These are phyloP conservation scores for Scaeva pyrastri DNA, from an alignment of 2,888 invertebrate species.

Conservation along the genomic window DNA sequence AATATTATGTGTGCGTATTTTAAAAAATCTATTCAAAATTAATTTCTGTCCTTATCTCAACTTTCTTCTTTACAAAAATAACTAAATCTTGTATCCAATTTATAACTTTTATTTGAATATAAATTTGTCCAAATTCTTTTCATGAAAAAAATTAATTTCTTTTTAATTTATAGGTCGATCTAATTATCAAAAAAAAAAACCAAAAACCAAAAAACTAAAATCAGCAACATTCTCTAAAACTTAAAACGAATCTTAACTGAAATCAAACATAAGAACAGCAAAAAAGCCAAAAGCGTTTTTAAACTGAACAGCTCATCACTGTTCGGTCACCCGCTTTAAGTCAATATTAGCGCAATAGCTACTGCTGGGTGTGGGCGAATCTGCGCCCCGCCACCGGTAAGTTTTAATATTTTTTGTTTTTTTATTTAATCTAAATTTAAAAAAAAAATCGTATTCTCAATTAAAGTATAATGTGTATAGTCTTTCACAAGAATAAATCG, in stretches of 20 bases:
- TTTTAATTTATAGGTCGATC: conserved; percentile 17
- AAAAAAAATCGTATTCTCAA: neutral
- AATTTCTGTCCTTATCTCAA: no score
- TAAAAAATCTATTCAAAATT: no score
- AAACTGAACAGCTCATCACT: conserved; percentile 79
- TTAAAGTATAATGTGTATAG: neutral
- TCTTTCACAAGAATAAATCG: neutral
- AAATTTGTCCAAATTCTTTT: neutral
- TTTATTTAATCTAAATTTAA: neutral
- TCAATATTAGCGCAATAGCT: conserved; percentile 84
- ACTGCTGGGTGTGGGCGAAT: conserved; percentile 85
- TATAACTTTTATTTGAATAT: no score
- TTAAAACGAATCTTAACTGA: neutral
- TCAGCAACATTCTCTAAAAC: neutral
- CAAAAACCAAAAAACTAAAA: neutral
- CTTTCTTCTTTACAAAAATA: no score
- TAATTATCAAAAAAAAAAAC: neutral
- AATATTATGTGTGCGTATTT: no score
- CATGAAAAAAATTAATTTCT: neutral
- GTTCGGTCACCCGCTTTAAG: conserved; percentile 80
- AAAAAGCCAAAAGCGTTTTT: conserved; percentile 47
- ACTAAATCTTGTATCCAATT: no score
- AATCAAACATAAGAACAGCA: conserved; percentile 1
- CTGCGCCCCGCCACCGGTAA: conserved; percentile 85
- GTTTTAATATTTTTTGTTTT: conserved; percentile 54